These are phyloP conservation scores for Orbicella faveolata DNA, from an alignment of 64 coral and sea anemone species.

Conservation along the genomic window DNA sequence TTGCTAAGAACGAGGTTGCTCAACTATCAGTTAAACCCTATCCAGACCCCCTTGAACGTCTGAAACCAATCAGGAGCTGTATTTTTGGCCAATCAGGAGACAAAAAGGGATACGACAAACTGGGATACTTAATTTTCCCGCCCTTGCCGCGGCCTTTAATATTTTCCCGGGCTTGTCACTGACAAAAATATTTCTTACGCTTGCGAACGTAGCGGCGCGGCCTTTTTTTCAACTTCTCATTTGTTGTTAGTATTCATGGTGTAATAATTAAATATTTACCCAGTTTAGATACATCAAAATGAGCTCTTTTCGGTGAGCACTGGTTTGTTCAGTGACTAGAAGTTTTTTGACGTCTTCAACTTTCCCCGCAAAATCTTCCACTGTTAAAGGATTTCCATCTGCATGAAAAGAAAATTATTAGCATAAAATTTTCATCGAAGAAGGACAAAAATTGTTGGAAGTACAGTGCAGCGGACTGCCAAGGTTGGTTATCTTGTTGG, in stretches of 20 bases:
- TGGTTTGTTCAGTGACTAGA: neutral
- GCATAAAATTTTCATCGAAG: too few relatives aligned
- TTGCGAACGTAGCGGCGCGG: neutral
- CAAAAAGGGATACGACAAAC: too few relatives aligned
- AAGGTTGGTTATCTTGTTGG: too few relatives aligned
- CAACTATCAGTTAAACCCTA: too few relatives aligned
- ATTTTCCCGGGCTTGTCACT: too few relatives aligned
- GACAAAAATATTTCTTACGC: too few relatives aligned
- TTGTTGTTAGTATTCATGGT: neutral
- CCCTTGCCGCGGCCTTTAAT: too few relatives aligned
- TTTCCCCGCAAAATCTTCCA: neutral
- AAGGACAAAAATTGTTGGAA: neutral
- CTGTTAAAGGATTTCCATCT: neutral
- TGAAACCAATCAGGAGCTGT: too few relatives aligned
- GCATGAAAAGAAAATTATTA: neutral
- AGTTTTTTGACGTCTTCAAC: constrained; percentile 19
- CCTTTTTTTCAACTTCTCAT: neutral
- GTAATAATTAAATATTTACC: constrained; percentile 1
- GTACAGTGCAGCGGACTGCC: neutral
- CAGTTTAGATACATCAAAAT: constrained; percentile 18
- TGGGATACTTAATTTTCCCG: too few relatives aligned
- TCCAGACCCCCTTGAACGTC: too few relatives aligned
- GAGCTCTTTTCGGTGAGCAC: neutral
- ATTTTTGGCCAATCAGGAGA: too few relatives aligned
- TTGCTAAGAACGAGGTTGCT: too few relatives aligned